Evolutionary conservation across 2,113 vertebrate species (phyloP), one percentile per base, ranked within the genome.

Genomic region (Chloropsis hardwickii): DNA sequence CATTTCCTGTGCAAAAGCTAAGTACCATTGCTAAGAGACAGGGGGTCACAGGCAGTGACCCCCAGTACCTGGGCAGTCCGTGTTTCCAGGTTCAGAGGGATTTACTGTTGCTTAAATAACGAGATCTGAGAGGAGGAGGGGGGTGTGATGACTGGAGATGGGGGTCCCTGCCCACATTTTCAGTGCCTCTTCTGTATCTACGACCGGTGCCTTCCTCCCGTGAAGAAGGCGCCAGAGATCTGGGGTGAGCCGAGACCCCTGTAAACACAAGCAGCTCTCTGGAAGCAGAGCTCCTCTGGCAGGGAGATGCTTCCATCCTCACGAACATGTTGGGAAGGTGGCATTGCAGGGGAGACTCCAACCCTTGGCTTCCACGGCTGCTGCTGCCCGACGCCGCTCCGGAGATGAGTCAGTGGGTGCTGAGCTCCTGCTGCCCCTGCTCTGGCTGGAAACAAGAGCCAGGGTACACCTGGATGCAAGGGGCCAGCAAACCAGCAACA

Each of bases 1-100:
- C 92, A 87, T 96, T 94, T 91, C 47, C 97, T 96, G 96, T 95
- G 94, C 97, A 95, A 96, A 95, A 95, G 92, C 95, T 96, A 96
- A 90, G 97, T 97, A 97, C 97, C 97, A 40, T 96, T 39, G 13
- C 94, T 94, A 95, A 79, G 44, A 60, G 80, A 81, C 47, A 85
- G 6, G n/a, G 91, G 81, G n/a, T 29, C 91, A 70, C 81, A 0
- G 18, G 10, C 17, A 2, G 77, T 21, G 91, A 94, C 54, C 93
- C 61, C 7, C 87, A 20, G 94, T 53, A 96, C 93, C 94, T 88
- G 78, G 90, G 81, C 54, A 94, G 81, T 88, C 80, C 10, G 3
- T 2, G 57, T 31, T 73, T 62, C 88, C 87, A 72, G 95, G 86
- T 50, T 31, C 1, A 17, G 88, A 87, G 95, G 88, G 87, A 57